phyloP scores from a whole-genome alignment of 2,113 vertebrate species.

The Saccopteryx leptura region DNA sequence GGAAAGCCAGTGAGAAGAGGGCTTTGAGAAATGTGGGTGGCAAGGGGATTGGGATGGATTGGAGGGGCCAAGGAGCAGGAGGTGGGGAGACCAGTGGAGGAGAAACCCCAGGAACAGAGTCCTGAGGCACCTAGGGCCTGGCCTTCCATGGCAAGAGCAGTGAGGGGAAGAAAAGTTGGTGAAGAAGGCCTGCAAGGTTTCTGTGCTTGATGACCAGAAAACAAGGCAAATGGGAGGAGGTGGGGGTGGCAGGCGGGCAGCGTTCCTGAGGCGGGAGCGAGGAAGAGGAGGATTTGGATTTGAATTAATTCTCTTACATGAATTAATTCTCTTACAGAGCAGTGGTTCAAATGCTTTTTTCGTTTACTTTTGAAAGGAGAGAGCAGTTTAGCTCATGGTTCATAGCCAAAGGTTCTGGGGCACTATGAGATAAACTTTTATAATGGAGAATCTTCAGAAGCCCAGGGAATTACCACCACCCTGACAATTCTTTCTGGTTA shows the following conservation, averaged over 20 bases:
- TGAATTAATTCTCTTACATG: background rate
- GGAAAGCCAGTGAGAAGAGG: background rate
- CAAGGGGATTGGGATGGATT: background rate
- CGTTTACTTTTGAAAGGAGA: conserved; percentile 23
- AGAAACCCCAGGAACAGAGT: background rate
- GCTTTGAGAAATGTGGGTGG: background rate
- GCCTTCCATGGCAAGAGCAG: fast-evolving
- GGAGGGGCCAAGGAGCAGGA: background rate
- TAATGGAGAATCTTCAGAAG: background rate
- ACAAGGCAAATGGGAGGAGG: background rate
- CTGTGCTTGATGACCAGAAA: conserved; percentile 45
- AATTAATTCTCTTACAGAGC: background rate
- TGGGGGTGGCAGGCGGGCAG: background rate
- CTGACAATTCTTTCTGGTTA: conserved; percentile 29
- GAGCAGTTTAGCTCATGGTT: background rate
- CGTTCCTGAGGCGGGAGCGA: background rate
- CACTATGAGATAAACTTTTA: background rate
- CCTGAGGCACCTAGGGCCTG: background rate
- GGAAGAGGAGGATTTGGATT: background rate
- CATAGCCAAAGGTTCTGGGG: background rate
- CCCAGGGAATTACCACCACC: background rate
- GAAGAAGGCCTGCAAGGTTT: conserved; percentile 40
- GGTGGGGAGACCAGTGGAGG: background rate
- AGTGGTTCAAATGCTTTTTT: background rate
- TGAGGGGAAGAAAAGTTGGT: background rate